phyloP scores from a whole-genome alignment of 2,797 vertebrate species.

The Benthosema pterotum region DNA sequence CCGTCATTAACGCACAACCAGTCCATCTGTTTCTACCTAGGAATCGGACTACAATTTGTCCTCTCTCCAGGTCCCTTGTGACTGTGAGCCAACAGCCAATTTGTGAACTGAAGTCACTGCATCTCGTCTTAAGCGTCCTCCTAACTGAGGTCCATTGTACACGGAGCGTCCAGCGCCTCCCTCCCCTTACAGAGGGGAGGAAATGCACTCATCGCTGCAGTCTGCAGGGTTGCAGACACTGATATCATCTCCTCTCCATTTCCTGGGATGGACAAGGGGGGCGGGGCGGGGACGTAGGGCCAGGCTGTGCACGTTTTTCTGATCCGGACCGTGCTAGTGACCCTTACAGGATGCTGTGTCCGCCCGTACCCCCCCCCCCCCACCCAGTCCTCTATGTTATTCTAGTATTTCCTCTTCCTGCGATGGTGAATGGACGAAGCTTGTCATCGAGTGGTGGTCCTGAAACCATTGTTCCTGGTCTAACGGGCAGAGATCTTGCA shows the following conservation, averaged over 20 bases:
- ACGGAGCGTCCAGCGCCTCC: conserved; percentile 8
- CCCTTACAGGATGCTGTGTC: conserved; percentile 45
- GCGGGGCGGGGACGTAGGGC: conserved; percentile 22
- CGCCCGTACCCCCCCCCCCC: conserved; percentile 23
- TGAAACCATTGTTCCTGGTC: conserved; percentile 29
- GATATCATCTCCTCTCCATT: conserved; percentile 64
- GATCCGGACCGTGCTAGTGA: conserved; percentile 32
- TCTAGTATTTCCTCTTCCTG: conserved; percentile 57
- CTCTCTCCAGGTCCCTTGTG: neutral
- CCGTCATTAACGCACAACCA: too few relatives aligned
- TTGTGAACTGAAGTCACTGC: conserved; percentile 34
- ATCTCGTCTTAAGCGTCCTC: conserved; percentile 23
- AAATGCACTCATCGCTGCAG: conserved; percentile 54
- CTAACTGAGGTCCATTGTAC: conserved; percentile 61
- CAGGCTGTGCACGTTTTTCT: conserved; percentile 7
- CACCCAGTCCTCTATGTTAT: conserved; percentile 29
- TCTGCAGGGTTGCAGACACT: conserved; percentile 55
- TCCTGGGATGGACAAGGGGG: conserved; percentile 39
- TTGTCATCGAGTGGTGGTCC: conserved; percentile 32
- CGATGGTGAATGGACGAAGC: conserved; percentile 12
- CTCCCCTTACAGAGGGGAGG: conserved; percentile 33
- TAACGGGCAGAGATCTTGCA: neutral
- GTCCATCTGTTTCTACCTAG: neutral
- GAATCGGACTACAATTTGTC: neutral
- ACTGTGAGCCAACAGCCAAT: conserved; percentile 26